Conservation (phyloP, 2,888 invertebrate genomes). For the Apoda limacodes region DNA sequence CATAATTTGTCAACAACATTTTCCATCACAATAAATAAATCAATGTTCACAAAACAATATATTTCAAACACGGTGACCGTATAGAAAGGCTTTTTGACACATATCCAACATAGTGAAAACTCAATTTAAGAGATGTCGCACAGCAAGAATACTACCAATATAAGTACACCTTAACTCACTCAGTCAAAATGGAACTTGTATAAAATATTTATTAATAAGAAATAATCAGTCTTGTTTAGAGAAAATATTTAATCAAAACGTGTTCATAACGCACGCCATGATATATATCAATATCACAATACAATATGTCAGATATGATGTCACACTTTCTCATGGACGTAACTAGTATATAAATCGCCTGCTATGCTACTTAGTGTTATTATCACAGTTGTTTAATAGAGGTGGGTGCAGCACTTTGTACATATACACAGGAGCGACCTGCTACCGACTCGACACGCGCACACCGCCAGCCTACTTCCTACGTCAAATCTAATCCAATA, state of each 20-base stretch:
- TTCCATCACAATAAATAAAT: constrained; percentile 59
- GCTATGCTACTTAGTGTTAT: constrained; percentile 72
- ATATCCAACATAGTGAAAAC: constrained; percentile 69
- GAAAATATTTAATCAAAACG: constrained; percentile 63
- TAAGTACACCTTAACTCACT: constrained; percentile 65
- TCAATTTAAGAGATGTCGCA: constrained; percentile 51
- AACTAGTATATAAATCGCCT: constrained; percentile 69
- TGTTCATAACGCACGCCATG: constrained; percentile 44
- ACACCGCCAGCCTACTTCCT: constrained; percentile 42
- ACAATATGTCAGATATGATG: constrained; percentile 72
- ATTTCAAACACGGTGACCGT: constrained; percentile 58
- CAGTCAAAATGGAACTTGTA: constrained; percentile 67
- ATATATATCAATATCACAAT: constrained; percentile 61
- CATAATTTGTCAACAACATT: constrained; percentile 66
- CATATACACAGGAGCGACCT: constrained; percentile 64
- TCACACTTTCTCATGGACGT: constrained; percentile 70
- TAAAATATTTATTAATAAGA: constrained; percentile 69
- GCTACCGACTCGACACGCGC: constrained; percentile 44
- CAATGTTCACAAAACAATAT: constrained; percentile 38
- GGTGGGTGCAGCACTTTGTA: constrained; percentile 72
- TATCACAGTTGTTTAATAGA: constrained; percentile 72
- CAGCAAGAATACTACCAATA: constrained; percentile 62
- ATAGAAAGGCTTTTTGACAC: constrained; percentile 68
- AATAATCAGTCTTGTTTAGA: constrained; percentile 72
- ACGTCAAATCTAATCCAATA: constrained; percentile 30